Evolutionary conservation across 2,113 vertebrate species (phyloP).

Genomic region (Hippocampus mohnikei): DNA sequence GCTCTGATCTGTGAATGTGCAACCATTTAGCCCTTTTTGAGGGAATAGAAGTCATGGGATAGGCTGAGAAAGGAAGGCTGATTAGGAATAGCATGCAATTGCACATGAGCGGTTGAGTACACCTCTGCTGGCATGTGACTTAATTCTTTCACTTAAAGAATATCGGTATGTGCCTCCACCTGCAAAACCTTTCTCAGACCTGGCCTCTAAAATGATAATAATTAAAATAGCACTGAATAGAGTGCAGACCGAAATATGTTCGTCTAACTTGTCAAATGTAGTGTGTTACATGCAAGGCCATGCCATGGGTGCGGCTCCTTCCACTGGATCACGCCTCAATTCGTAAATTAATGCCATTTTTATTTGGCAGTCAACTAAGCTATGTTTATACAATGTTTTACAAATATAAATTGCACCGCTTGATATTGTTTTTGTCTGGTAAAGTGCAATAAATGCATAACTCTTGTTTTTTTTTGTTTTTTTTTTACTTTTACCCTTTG

Average conservation of each 20-base stretch:
- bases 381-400: no score
- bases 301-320: no score
- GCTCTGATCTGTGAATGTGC: constrained; percentile 62
- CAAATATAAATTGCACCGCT: no score
- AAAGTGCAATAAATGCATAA: no score
- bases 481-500: no score
- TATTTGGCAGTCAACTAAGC: no score
- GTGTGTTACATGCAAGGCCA: neutral
- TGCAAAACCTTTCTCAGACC: neutral
- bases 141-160: neutral
- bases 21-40: constrained; percentile 54
- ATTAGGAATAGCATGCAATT: constrained; percentile 44
- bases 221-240: neutral
- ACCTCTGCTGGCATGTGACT: constrained; percentile 24
- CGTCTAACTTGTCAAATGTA: neutral
- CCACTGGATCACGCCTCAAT: no score
- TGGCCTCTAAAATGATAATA: neutral
- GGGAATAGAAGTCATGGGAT: constrained; percentile 63
- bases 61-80: constrained; percentile 6
- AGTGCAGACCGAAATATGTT: neutral
- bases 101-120: constrained; percentile 7
- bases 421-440: no score
- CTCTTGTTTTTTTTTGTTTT: no score
- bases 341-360: no score
- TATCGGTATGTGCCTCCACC: neutral